A percentile compares a stretch with the other conserved stretches of the same genome.
These are phyloP conservation scores for Scomber colias DNA, from an alignment of 2,113 vertebrate genomes.

Conservation along the genomic window DNA sequence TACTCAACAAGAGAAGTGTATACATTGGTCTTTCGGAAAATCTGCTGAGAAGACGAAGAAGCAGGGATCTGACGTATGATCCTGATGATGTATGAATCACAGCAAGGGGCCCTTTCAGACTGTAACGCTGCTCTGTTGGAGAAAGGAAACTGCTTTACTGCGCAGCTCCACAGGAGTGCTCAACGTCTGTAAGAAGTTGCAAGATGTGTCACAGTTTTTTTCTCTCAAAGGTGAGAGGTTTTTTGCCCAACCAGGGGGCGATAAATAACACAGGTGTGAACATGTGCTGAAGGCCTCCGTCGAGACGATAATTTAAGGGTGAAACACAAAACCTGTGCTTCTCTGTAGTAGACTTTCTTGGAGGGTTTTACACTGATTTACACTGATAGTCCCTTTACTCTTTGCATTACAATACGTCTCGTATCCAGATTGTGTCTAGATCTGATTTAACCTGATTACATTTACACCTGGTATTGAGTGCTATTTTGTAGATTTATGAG, in stretches of 20 bases:
- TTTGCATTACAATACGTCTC: no score
- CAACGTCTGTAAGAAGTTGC: not conserved
- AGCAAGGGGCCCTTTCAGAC: not conserved
- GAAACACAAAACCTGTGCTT: not conserved
- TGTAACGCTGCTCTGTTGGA: not conserved
- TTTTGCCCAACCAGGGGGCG: not conserved
- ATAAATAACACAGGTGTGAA: not conserved
- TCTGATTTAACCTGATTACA: no score
- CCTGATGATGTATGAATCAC: not conserved
- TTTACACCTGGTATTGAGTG: no score
- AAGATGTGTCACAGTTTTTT: not conserved
- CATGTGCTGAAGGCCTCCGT: no score
- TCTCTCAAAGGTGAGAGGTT: not conserved
- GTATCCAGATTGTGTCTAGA: no score
- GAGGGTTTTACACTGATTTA: no score
- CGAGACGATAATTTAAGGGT: not conserved
- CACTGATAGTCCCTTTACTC: no score
- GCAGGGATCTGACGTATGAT: not conserved
- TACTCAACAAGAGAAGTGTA: not conserved
- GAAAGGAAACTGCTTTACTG: not conserved
- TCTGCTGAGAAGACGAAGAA: not conserved
- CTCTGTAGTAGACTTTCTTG: not conserved
- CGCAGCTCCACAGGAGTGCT: not conserved
- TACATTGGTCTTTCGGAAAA: not conserved
- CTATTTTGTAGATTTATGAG: no score